These are phyloP conservation scores for Ceratina australensis DNA, from an alignment of 1,140 invertebrate genomes.

Conservation along the genomic window DNA sequence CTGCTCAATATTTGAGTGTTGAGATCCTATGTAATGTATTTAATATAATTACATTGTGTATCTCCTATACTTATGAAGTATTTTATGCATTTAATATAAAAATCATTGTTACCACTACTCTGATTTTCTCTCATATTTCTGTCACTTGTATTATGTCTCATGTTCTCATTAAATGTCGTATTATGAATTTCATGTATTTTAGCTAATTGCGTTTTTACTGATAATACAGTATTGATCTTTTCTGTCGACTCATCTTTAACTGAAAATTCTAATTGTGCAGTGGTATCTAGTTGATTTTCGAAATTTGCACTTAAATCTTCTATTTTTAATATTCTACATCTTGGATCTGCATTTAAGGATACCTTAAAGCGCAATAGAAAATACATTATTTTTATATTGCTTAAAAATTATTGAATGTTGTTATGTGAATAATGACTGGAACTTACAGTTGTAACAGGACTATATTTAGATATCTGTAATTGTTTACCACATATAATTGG, in stretches of 20 bases:
- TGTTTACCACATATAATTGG: slow-evolving; percentile 52
- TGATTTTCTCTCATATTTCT: background rate
- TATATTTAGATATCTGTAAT: slow-evolving; percentile 45
- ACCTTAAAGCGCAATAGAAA: background rate
- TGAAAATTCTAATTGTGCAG: slow-evolving; percentile 12
- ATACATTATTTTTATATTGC: background rate
- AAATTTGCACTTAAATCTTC: background rate
- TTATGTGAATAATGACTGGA: background rate
- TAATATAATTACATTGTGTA: background rate
- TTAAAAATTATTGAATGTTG: background rate
- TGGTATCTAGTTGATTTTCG: background rate
- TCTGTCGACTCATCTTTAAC: background rate
- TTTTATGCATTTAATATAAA: background rate
- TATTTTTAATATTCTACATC: background rate
- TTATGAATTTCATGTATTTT: slow-evolving; percentile 25
- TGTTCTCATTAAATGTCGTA: background rate
- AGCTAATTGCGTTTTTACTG: slow-evolving; percentile 1
- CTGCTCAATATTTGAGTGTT: background rate
- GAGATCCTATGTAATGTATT: background rate
- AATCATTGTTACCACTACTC: background rate
- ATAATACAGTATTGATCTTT: background rate
- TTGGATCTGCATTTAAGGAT: slow-evolving; percentile 1
- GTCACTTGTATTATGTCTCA: background rate
- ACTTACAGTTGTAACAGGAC: background rate
- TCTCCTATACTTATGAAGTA: too few relatives aligned